Base-by-base conservation (phyloP, 2,888 invertebrate genomes). In the Drosophila tripunctata region DNA sequence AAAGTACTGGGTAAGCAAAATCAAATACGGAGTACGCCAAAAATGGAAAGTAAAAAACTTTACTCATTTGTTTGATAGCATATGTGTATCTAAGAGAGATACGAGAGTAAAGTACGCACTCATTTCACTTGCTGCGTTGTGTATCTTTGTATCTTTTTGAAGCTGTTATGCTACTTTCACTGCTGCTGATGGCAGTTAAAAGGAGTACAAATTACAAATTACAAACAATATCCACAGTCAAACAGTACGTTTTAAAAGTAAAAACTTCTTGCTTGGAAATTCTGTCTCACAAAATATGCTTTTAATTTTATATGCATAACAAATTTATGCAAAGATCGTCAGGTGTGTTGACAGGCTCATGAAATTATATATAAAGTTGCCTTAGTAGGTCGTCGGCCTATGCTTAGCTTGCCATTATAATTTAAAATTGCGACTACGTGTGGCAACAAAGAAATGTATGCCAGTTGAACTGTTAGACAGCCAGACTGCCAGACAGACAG, bases 221-320 rank as follows among this genome's bases (percentile, higher is more conserved):
- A n/a, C n/a, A n/a, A n/a, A n/a, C n/a, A n/a, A n/a, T 82, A 78
- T 86, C 83, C 79, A 82, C 83, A 80, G 47, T 56, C 43, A 45
- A 22, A 52, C 64, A 48, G 55, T 44, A 57, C 58, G 50, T 43
- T 56, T 38, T 19, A 56, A 67, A 43, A 43, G 57, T 21, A 58
- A 70, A 67, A 70, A 67, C 72, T 72, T 47, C 36, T 35, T 50
- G 57, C 44, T 15, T 41, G 14, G n/a, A 41, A 24, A 3, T 60
- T 33, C 15, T 27, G 14, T 35, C 50, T 55, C 65, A 77, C 64
- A 78, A 85, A 86, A 78, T 85, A 87, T 87, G 81, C 85, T 85
- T 88, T 88, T 88, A 87, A 88, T 87, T 87, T 88, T 80, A 87
- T 85, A 78, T 85, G 83, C 83, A 87, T 78, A 85, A 87, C 83